Base-by-base conservation (phyloP, 35 echinoderm and acorn worm genomes). In the Heliocidaris erythrogramma region DNA sequence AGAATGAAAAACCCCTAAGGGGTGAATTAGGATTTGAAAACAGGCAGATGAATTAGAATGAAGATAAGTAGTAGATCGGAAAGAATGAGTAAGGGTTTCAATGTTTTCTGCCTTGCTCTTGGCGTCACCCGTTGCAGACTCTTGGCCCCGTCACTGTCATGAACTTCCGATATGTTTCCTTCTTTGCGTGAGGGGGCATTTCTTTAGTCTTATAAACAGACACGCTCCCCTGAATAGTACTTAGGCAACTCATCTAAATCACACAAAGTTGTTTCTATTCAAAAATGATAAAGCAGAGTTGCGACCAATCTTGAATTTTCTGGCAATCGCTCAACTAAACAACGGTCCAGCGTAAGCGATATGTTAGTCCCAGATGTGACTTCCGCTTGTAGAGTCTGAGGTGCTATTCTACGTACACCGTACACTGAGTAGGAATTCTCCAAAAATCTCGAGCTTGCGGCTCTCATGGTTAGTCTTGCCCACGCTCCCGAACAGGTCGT, bases 21-120 rank as follows among this genome's bases (percentile, higher is more conserved):
- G 35, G 35, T 42, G 35, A 42, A 42, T 42, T 42, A 42, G 35
- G 3, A 0, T 42, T 42, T 78, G 52, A 13, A 12, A 56, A 56
- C 27, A 78, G 65, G 3, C 18, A 78, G 7, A n/a, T 18, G 65
- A 78, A 78, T 18, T 8, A n/a, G 27, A 78, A 78, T 3, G 27
- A 78, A 78, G 18, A 78, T 27, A 78, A 78, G 21, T 78, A 78
- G 27, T 89, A 48, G 30, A 89, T 89, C 87, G 87, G 87, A 89
- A 89, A 89, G 87, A 89, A 89, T 89, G 87, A 89, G 31, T 89
- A 89, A 89, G 87, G 14, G 87, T 89, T 89, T 48, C 87, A 89
- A 89, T 47, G 87, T 89, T 32, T 89, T 48, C 87, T 89, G 31
- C 47, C 87, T 89, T n/a, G 87, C 32, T 48, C 32, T 24, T 89